Evolutionary conservation across 2,113 vertebrate species (phyloP).

Genomic region (Pelodiscus sinensis): DNA sequence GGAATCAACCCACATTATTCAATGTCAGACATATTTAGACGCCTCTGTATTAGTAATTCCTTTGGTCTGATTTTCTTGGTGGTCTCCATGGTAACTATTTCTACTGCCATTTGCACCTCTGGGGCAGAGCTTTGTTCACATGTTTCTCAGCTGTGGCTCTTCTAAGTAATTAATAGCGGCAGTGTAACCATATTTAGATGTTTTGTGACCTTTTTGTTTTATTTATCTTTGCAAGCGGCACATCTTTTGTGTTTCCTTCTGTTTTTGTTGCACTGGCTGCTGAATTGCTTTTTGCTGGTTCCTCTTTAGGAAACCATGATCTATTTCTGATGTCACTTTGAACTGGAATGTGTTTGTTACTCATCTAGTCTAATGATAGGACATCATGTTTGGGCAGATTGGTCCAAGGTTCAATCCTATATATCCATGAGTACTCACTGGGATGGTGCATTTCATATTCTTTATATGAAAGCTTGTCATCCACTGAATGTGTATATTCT

Average conservation of each 20-base stretch:
- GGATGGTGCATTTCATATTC: too few relatives aligned
- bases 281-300: not conserved
- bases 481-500: too few relatives aligned
- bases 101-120: constrained; percentile 83
- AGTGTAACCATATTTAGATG: constrained; percentile 34
- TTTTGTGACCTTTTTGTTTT: constrained; percentile 12
- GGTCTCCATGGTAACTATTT: constrained; percentile 88
- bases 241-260: not conserved
- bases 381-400: not conserved
- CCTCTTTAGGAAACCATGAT: not conserved
- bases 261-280: rapidly evolving
- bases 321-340: rapidly evolving
- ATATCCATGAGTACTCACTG: not conserved
- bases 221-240: constrained; percentile 10
- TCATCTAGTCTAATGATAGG: not conserved
- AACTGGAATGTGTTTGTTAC: not conserved
- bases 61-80: constrained; percentile 78
- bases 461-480: too few relatives aligned
- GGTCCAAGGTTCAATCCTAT: not conserved
- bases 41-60: constrained; percentile 85
- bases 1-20: constrained; percentile 71
- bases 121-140: constrained; percentile 79
- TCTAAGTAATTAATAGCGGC: constrained; percentile 69
- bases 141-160: constrained; percentile 74
- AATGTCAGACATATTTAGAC: constrained; percentile 70